Percentiles rank a stretch among this genome's conserved stretches.
phyloP scores from a whole-genome alignment of 1,140 invertebrate species.

The Onthophagus taurus region DNA sequence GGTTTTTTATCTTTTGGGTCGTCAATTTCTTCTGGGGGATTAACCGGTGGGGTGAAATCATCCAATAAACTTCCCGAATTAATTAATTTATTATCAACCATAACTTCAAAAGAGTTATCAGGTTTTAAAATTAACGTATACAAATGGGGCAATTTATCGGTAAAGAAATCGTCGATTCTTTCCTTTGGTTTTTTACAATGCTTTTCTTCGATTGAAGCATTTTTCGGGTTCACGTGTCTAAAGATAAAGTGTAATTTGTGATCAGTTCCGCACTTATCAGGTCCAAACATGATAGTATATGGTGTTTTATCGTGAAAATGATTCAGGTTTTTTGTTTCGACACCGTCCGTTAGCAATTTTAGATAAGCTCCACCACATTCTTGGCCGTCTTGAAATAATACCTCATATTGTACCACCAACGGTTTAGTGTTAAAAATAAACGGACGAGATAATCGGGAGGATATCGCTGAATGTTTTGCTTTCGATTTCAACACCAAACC shows the following conservation, averaged over 20 bases:
- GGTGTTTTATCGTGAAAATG: constrained; percentile 93
- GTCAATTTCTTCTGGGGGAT: constrained; percentile 91
- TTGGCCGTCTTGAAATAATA: constrained; percentile 84
- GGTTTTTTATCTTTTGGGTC: constrained; percentile 88
- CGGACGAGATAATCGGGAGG: constrained; percentile 66
- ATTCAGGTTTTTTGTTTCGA: constrained; percentile 61
- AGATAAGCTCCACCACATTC: constrained; percentile 98
- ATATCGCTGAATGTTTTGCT: constrained; percentile 93
- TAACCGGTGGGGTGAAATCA: constrained; percentile 87
- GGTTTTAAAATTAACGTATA: constrained; percentile 84
- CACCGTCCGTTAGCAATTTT: constrained; percentile 72
- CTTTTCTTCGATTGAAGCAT: constrained; percentile 80
- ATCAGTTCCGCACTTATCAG: constrained; percentile 97
- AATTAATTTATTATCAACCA: constrained; percentile 65
- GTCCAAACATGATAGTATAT: constrained; percentile 98
- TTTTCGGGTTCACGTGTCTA: constrained; percentile 88
- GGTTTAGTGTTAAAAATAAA: constrained; percentile 84
- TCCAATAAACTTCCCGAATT: constrained; percentile 80
- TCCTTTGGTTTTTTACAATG: constrained; percentile 84
- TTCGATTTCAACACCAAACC: constrained; percentile 89
- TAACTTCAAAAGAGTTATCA: constrained; percentile 72
- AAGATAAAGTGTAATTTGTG: constrained; percentile 98
- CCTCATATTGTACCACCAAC: constrained; percentile 91
- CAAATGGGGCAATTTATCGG: constrained; percentile 92
- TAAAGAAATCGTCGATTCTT: constrained; percentile 79